Conservation (phyloP, 2,888 invertebrate genomes). For the Ferrisia virgata region DNA sequence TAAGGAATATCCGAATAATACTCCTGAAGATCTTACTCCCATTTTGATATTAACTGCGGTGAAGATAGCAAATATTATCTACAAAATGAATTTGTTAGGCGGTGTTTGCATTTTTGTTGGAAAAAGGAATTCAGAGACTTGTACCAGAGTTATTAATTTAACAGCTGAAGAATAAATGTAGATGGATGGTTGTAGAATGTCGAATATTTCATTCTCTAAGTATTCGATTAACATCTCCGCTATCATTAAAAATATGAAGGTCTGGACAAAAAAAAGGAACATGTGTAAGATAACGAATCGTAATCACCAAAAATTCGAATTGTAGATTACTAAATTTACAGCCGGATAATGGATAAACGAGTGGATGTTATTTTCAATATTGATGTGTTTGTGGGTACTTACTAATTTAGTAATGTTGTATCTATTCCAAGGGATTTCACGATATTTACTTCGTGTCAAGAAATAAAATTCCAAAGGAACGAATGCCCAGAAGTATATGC, state of each 20-base stretch:
- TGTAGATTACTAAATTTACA: background rate
- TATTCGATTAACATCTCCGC: background rate
- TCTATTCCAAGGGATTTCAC: conserved; percentile 70
- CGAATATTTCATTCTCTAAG: background rate
- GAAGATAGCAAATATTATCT: conserved; percentile 70
- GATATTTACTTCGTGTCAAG: conserved; percentile 70
- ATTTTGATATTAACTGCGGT: conserved; percentile 75
- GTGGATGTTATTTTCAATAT: background rate
- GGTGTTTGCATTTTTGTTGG: background rate
- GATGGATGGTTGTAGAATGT: background rate
- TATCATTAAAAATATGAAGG: background rate
- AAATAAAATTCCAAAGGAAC: conserved; percentile 73
- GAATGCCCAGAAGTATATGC: conserved; percentile 78
- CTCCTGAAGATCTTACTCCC: conserved; percentile 88
- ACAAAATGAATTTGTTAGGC: conserved; percentile 50
- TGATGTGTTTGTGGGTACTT: conserved; percentile 48
- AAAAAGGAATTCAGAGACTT: no score
- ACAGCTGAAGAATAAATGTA: background rate
- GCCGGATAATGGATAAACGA: background rate
- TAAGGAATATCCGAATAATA: conserved; percentile 88
- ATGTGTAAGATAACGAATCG: background rate
- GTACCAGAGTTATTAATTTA: background rate
- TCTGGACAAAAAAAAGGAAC: background rate
- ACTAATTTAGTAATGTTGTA: conserved; percentile 69
- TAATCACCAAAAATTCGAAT: background rate